phyloP scores from a whole-genome alignment of 2,888 invertebrate species.

The Eristalis tenax region DNA sequence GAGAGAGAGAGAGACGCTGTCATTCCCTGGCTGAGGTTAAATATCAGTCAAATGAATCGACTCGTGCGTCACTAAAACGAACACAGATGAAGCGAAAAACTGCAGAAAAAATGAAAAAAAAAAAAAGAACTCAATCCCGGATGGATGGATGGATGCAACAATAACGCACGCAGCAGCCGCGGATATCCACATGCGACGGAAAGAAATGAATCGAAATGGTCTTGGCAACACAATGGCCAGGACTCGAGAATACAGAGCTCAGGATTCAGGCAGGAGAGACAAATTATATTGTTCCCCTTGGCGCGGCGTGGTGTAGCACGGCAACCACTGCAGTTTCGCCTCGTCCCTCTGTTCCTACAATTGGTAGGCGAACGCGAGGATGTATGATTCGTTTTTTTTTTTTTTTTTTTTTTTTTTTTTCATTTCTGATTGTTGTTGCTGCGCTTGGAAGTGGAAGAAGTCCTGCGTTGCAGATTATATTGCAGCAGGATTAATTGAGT shows the following conservation, averaged over 20 bases:
- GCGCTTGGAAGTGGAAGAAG: slow-evolving; percentile 30
- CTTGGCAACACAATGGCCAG: slow-evolving; percentile 12
- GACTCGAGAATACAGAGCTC: not conserved
- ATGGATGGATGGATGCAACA: not conserved
- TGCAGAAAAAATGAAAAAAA: not conserved
- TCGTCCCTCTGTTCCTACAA: slow-evolving; percentile 9
- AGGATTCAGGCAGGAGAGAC: slow-evolving; percentile 8
- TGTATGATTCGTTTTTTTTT: not conserved
- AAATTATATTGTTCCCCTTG: slow-evolving; percentile 29
- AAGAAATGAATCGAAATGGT: slow-evolving; percentile 1
- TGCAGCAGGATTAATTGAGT: slow-evolving; percentile 65
- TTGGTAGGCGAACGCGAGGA: not conserved
- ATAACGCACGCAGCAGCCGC: not conserved
- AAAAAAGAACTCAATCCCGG: not conserved
- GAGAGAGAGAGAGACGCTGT: too few species aligned
- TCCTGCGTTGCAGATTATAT: slow-evolving; percentile 64
- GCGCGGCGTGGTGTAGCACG: not conserved
- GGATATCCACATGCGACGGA: not conserved
- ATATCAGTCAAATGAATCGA: not conserved
- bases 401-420: not conserved
- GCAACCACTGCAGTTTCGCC: slow-evolving; percentile 21
- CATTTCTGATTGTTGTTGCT: not conserved
- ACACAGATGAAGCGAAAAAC: not conserved
- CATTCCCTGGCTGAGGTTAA: not conserved
- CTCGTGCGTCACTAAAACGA: not conserved